phyloP scores from a whole-genome alignment of 2,888 invertebrate species.

The Allolobophora icterica region DNA sequence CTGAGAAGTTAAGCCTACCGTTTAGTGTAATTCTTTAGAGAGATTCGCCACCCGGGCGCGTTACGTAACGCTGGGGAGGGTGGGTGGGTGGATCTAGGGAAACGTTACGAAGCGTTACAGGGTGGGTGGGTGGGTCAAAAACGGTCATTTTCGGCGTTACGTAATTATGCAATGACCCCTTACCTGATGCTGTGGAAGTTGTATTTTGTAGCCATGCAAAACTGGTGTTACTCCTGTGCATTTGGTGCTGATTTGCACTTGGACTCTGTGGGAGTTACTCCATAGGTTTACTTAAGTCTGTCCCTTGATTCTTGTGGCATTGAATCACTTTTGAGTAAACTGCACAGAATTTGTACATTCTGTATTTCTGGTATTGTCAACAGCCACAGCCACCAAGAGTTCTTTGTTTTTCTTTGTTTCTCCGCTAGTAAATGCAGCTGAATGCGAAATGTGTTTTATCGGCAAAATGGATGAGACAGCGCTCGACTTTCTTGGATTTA shows the following conservation, averaged over 20 bases:
- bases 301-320: neutral
- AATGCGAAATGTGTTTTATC: neutral
- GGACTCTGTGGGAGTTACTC: neutral
- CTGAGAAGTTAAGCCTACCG: too few relatives aligned
- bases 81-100: too few relatives aligned
- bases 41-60: too few relatives aligned
- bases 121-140: too few relatives aligned
- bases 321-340: neutral
- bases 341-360: neutral
- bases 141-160: too few relatives aligned
- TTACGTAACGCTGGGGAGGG: too few relatives aligned
- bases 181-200: neutral
- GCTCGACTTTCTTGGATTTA: neutral
- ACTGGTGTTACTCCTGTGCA: neutral
- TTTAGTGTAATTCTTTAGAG: too few relatives aligned
- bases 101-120: too few relatives aligned
- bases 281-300: neutral
- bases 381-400: neutral
- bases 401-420: neutral
- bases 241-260: neutral
- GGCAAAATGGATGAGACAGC: conserved; percentile 8
- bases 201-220: neutral
- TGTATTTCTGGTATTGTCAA: neutral
- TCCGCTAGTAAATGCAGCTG: neutral
- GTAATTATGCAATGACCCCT: too few relatives aligned